A percentile compares a stretch with the other conserved stretches of the same genome.
These are phyloP conservation scores for Vollenhovia emeryi DNA, from an alignment of 1,140 invertebrate species.

Conservation along the genomic window DNA sequence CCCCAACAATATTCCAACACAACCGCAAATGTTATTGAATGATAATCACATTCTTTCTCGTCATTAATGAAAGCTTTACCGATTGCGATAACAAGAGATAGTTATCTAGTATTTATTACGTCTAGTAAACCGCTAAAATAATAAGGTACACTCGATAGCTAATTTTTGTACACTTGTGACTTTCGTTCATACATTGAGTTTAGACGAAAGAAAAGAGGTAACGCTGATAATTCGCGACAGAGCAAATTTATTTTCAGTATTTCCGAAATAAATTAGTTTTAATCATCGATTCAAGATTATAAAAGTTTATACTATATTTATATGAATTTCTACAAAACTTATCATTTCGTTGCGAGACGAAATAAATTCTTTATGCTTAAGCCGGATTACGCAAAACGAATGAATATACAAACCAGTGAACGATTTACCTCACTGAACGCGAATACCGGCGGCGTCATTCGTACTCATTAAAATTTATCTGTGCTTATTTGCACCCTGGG, in stretches of 20 bases:
- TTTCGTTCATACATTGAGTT: too few species aligned
- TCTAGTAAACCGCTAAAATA: background rate
- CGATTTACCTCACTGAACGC: background rate
- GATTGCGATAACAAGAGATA: background rate
- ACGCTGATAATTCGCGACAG: too few species aligned
- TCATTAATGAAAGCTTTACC: background rate
- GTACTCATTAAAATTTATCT: background rate
- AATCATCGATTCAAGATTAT: background rate
- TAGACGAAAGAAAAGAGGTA: too few species aligned
- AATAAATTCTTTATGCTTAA: background rate
- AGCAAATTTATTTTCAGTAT: background rate
- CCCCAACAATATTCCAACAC: background rate
- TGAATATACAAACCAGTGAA: background rate
- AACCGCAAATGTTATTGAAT: background rate
- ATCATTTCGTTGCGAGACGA: background rate
- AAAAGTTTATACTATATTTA: background rate
- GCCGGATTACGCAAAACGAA: background rate
- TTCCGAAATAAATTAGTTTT: background rate
- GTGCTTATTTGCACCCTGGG: background rate
- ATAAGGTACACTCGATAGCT: background rate
- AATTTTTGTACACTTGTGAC: too few species aligned
- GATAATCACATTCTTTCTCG: background rate
- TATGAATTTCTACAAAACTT: background rate
- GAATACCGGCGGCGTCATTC: background rate
- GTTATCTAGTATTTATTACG: background rate